Base-by-base conservation (phyloP, 2,797 vertebrate species). In the Diglossa cyanea region DNA sequence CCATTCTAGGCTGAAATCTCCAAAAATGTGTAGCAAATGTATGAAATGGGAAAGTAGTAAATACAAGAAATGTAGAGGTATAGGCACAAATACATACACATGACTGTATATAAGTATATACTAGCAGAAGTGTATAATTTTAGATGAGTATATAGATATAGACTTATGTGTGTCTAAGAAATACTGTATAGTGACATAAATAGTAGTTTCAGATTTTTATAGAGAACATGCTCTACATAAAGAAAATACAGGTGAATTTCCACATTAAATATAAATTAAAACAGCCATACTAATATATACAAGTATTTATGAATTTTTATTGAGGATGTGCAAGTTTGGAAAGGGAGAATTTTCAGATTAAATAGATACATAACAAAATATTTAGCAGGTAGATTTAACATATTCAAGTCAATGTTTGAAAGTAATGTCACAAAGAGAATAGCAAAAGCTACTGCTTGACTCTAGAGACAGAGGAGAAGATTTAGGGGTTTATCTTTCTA, bases 401-500 rank as follows among this genome's bases (percentile, higher is more conserved):
- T 74, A 53, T 45, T 87, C 26, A 66, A 72, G 9, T 60, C 4
- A 15, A 61, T 10, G 6, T 12, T 87, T 95, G 67, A 44, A 90
- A 88, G 48, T 45, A 73, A 77, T 3, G 24, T 18, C 51, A 94
- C 65, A 80, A 95, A 86, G 54, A 80, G 79, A 96, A 94, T 23
- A 83, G 19, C 20, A 88, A 93, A 88, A 75, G 33, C 7, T 75
- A 21, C 47, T 58, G 28, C 37, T 73, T 78, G 60, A 61, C 0
- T 0, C 50, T 39, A 39, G 44, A 94, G 47, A 84, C 72, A 74
- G 26, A 65, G 37, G 13, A 84, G 61, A 75, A 67, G 60, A 94
- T 88, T 94, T 89, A 92, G 5, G 6, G 31, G 4, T 83, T 97
- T 94, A 93, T 83, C 40, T 84, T 94, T 91, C 79, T 88, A 92